These are phyloP conservation scores for Apantesis nais DNA, from an alignment of 2,888 invertebrate species.

Conservation along the genomic window DNA sequence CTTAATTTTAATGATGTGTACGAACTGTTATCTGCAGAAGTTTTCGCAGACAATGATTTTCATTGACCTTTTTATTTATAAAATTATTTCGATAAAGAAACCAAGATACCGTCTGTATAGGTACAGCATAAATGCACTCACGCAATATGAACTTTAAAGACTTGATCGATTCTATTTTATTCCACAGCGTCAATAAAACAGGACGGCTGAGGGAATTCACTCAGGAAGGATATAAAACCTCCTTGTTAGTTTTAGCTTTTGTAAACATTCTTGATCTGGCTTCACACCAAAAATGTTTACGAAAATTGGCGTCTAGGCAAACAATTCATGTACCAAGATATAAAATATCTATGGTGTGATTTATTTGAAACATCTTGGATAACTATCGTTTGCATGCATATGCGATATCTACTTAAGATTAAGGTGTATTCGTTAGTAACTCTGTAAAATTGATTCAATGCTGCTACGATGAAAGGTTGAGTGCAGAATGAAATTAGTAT, in stretches of 20 bases:
- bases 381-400: not conserved
- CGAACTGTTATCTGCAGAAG: not conserved
- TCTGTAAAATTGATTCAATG: no score
- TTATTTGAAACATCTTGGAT: not conserved
- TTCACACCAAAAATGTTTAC: slow-evolving; percentile 42
- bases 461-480: no score
- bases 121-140: not conserved
- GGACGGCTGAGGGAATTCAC: slow-evolving; percentile 41
- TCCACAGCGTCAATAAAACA: slow-evolving; percentile 43
- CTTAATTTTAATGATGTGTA: not conserved
- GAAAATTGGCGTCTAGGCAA: not conserved
- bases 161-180: slow-evolving; percentile 37
- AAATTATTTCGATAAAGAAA: not conserved
- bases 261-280: slow-evolving; percentile 56
- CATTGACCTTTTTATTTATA: not conserved
- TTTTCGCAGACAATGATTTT: not conserved
- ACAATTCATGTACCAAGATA: not conserved
- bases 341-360: not conserved
- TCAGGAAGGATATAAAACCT: slow-evolving; percentile 48
- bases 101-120: not conserved
- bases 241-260: slow-evolving; percentile 39
- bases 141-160: not conserved
- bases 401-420: no score
- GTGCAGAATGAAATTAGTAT: no score
- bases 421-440: no score